Percentiles rank a stretch among this genome's conserved stretches.
These are phyloP conservation scores for Malacoctenus gilli DNA, from an alignment of 2,797 vertebrate genomes.

Conservation along the genomic window DNA sequence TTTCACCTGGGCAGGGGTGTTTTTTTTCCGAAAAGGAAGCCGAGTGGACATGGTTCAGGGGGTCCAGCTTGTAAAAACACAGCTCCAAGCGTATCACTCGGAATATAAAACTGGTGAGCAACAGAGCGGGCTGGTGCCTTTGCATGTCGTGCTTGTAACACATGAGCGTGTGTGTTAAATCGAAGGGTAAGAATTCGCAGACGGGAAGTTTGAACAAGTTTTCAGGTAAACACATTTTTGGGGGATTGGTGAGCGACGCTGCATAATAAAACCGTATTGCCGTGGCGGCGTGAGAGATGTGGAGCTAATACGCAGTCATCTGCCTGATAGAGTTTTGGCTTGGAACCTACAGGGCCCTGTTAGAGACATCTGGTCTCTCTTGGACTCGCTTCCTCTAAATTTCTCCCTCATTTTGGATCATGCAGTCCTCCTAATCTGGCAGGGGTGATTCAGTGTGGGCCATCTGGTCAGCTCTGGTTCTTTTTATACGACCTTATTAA, in stretches of 20 bases:
- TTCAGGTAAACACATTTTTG: conserved; percentile 8
- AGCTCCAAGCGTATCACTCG: conserved; percentile 59
- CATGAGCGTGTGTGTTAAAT: background rate
- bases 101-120: conserved; percentile 64
- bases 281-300: background rate
- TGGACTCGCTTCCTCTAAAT: conserved; percentile 36
- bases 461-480: conserved; percentile 47
- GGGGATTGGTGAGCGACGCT: conserved; percentile 1
- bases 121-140: conserved; percentile 43
- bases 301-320: conserved; percentile 47
- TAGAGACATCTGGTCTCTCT: conserved; percentile 59
- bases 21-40: conserved; percentile 53
- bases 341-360: conserved; percentile 41
- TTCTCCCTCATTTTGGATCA: conserved; percentile 35
- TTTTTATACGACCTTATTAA: conserved; percentile 47
- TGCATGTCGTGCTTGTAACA: conserved; percentile 2
- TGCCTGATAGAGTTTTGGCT: conserved; percentile 42
- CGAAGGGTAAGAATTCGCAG: too few species aligned
- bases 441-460: conserved; percentile 43
- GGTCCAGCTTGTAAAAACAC: conserved; percentile 70
- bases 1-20: conserved; percentile 16
- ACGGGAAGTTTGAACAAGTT: background rate
- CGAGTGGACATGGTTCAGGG: conserved; percentile 67
- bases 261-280: background rate
- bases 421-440: conserved; percentile 33